Evolutionary conservation across 2,888 invertebrate genomes (phyloP).

Genomic region (Athalia circularis): DNA sequence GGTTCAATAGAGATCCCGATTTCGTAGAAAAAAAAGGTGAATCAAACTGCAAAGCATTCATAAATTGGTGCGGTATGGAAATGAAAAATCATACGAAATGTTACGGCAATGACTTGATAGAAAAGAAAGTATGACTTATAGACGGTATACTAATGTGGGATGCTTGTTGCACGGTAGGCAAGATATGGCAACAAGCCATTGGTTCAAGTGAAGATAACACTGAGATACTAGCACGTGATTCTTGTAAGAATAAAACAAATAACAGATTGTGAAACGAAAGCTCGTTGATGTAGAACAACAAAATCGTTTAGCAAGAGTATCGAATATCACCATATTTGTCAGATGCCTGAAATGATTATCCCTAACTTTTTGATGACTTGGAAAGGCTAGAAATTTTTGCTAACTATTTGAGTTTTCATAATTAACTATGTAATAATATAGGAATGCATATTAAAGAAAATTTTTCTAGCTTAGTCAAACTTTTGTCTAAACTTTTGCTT

Average conservation of each 20-base stretch:
- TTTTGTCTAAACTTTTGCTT: constrained; percentile 87
- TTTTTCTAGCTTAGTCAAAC: constrained; percentile 78
- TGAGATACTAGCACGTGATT: neutral
- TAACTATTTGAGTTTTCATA: neutral
- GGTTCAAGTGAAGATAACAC: neutral
- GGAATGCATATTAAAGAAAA: constrained; percentile 30
- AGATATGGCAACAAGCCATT: neutral
- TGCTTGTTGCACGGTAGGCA: neutral
- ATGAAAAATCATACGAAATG: neutral
- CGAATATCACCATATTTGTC: no score
- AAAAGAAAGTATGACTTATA: neutral
- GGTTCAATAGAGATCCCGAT: neutral
- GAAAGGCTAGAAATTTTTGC: neutral
- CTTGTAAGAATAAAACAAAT: neutral
- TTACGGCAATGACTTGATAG: constrained; percentile 9
- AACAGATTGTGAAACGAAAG: neutral
- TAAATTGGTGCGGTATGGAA: neutral
- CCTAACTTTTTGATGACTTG: no score
- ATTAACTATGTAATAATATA: neutral
- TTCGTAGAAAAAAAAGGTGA: neutral
- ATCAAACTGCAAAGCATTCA: neutral
- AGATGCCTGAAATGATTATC: no score
- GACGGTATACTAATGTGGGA: neutral
- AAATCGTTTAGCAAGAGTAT: no score
- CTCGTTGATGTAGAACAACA: neutral